Evolutionary conservation across 2,113 vertebrate species (phyloP), one percentile per base, ranked within the genome.

Genomic region (Cyanistes caeruleus): DNA sequence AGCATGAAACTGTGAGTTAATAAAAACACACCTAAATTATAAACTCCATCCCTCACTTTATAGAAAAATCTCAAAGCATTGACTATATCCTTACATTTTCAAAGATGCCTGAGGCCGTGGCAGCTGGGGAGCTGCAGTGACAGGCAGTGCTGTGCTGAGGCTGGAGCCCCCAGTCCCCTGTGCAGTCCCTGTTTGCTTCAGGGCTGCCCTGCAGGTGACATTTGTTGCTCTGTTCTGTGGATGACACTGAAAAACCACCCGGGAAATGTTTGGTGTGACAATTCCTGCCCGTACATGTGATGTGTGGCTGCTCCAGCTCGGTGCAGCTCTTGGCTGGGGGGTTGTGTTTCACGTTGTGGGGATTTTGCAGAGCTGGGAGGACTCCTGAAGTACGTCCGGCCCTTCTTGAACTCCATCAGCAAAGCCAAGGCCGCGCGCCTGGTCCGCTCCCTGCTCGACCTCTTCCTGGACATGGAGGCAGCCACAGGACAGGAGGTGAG

Each of bases 401-500:
- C 99, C 93, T 99, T 99, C 97, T 96, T 99, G 97, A 99, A 99
- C 96, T 99, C 99, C 91, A 99, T 99, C 97, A 98, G 98, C 97
- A 98, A 98, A 94, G 98, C 98, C 64, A 99, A 99, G 97, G 99
- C 99, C 9, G 99, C 99, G 28, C 98, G 99, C 19, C 97, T 99
- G 49, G 99, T 99, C 49, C 99, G 99, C 17, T 99, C 99, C 20
- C 98, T 99, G 94, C 98, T 99, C 44, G 99, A 99, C 97, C 98
- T 99, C 11, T 99, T 99, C 92, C 98, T 99, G 44, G 99, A 99
- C 94, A 99, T 99, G 99, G 99, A 99, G 97, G 99, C 99, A 75
- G 99, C 99, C 4, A 99, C 99, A 2, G 99, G 99, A 37, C 99
- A 99, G 97, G 99, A 99, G 98, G 99, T 99, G 67, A 98, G 98